phyloP scores from a whole-genome alignment of 92 coral and sea anemone species.

The Zoanthus sociatus region DNA sequence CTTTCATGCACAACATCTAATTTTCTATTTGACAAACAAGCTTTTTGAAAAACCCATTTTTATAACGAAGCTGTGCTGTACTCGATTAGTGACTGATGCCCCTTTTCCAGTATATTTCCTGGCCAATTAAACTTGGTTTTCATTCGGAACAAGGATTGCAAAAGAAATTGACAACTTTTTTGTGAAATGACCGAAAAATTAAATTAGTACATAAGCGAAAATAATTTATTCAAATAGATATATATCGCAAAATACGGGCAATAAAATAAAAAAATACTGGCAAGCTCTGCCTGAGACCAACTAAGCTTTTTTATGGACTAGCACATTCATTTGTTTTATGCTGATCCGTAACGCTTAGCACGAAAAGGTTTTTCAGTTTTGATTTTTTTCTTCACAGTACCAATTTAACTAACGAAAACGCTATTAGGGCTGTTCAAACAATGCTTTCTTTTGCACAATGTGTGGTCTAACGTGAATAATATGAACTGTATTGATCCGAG shows the following conservation, averaged over 20 bases:
- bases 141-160: background rate
- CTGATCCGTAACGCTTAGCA: too few relatives aligned
- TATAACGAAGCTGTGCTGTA: background rate
- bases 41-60: background rate
- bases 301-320: too few relatives aligned
- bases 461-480: too few relatives aligned
- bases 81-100: background rate
- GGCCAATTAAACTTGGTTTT: constrained; percentile 20
- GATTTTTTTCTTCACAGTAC: too few relatives aligned
- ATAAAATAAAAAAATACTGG: background rate
- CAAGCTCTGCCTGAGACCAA: too few relatives aligned
- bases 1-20: background rate
- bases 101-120: constrained; percentile 36
- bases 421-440: too few relatives aligned
- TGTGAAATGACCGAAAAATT: background rate
- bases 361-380: too few relatives aligned
- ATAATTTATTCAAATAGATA: background rate
- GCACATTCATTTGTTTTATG: too few relatives aligned
- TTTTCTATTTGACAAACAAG: background rate
- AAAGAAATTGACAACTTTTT: background rate
- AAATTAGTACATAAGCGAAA: background rate
- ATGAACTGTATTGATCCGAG: too few relatives aligned
- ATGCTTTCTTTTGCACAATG: too few relatives aligned
- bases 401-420: too few relatives aligned
- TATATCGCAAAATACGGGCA: background rate